Percentiles rank a stretch among this genome's conserved stretches.
phyloP scores from a whole-genome alignment of 1,140 invertebrate genomes.

The Grapholita molesta region DNA sequence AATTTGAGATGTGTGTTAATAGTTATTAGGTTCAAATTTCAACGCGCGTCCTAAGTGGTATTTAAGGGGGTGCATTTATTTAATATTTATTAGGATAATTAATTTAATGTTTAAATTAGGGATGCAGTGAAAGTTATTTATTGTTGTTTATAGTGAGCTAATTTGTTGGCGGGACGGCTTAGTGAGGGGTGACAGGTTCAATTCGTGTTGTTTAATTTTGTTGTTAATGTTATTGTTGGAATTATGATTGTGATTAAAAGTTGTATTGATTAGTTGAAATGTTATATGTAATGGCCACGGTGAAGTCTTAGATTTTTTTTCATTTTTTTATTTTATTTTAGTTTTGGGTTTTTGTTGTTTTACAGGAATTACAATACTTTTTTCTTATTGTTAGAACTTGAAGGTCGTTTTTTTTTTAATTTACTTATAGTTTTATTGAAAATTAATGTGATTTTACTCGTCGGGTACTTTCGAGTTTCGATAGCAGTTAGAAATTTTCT shows the following conservation, averaged over 20 bases:
- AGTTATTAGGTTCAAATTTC: background rate
- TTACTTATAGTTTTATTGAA: too few relatives aligned
- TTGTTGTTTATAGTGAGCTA: conserved; percentile 13
- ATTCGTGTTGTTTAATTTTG: background rate
- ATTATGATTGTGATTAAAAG: background rate
- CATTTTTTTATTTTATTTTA: too few relatives aligned
- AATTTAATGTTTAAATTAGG: conserved; percentile 6
- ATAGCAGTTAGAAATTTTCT: too few relatives aligned
- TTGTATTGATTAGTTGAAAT: too few relatives aligned
- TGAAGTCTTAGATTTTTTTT: too few relatives aligned
- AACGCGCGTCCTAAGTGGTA: background rate
- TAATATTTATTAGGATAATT: conserved; percentile 18
- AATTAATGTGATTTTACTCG: too few relatives aligned
- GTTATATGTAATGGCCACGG: too few relatives aligned
- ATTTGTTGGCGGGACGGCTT: background rate
- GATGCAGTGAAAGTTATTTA: background rate
- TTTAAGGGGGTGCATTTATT: background rate
- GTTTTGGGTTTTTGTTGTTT: too few relatives aligned
- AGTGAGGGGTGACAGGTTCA: background rate
- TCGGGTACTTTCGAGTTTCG: too few relatives aligned
- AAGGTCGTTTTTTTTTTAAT: too few relatives aligned
- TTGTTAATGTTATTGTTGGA: background rate
- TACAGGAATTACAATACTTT: too few relatives aligned
- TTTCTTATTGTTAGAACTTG: too few relatives aligned
- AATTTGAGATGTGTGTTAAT: background rate